Conservation (phyloP, 2,797 vertebrate genomes). For the Cyclura pinguis region DNA sequence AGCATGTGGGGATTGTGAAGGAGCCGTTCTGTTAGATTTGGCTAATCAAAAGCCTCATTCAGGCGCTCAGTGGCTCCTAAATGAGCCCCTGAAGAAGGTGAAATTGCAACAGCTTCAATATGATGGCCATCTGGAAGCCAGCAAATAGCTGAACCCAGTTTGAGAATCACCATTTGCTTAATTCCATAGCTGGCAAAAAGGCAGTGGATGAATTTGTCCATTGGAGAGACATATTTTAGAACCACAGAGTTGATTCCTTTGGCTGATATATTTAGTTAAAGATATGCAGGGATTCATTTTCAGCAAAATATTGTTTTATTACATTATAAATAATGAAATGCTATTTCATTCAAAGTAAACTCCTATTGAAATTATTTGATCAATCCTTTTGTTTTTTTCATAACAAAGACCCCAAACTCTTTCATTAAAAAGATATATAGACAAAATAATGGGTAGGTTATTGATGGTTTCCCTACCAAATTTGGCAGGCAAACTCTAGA, state of each 20-base stretch:
- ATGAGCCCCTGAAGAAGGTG: neutral
- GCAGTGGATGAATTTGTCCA: neutral
- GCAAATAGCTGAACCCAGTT: neutral
- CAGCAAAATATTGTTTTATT: constrained; percentile 18
- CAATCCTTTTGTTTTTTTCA: too few species aligned
- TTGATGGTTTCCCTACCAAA: too few species aligned
- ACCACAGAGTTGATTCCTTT: neutral
- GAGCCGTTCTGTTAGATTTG: neutral
- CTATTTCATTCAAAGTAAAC: too few species aligned
- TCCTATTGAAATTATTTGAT: too few species aligned
- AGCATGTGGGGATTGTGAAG: neutral
- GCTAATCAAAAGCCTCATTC: neutral
- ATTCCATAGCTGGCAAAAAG: neutral
- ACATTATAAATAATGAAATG: neutral
- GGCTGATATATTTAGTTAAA: neutral
- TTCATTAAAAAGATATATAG: too few species aligned
- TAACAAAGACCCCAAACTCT: too few species aligned
- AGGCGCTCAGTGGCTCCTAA: neutral
- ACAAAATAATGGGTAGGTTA: too few species aligned
- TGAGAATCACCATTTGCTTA: neutral
- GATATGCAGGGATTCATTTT: neutral
- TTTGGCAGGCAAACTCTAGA: too few species aligned
- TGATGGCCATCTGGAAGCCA: neutral
- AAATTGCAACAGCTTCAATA: neutral
- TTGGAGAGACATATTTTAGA: neutral